These are phyloP conservation scores for Agriopis aurantiaria DNA, from an alignment of 2,888 invertebrate genomes.

Conservation along the genomic window DNA sequence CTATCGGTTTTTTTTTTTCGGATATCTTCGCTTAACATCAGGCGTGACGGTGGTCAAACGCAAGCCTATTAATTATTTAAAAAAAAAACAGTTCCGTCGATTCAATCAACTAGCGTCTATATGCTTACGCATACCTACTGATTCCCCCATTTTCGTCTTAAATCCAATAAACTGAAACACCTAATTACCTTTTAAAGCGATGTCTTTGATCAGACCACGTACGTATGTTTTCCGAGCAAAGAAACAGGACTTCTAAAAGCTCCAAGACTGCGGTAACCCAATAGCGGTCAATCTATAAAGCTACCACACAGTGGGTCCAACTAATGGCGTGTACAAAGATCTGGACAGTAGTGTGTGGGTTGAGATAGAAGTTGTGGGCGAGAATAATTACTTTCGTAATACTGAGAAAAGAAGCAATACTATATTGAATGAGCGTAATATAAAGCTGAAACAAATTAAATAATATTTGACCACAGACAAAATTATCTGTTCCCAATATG, in stretches of 20 bases:
- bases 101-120: not conserved
- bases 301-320: slow-evolving; percentile 59
- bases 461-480: no score
- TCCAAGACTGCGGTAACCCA: slow-evolving; percentile 51
- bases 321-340: slow-evolving; percentile 61
- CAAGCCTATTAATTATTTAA: no score
- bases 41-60: no score
- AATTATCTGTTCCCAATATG: no score
- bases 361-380: slow-evolving; percentile 46
- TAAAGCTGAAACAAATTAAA: no score
- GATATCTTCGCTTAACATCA: no score
- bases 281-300: slow-evolving; percentile 71
- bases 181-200: slow-evolving; percentile 24
- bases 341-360: slow-evolving; percentile 53
- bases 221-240: slow-evolving; percentile 38
- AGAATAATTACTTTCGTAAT: slow-evolving; percentile 4
- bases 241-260: slow-evolving; percentile 38
- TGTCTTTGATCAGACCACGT: slow-evolving; percentile 33
- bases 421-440: no score
- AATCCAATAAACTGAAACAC: not conserved
- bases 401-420: no score
- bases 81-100: no score
- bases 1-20: no score
- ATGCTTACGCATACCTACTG: not conserved
- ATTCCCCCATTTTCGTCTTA: not conserved